Conservation (phyloP, 2,113 vertebrate species). For the Notothenia rossii region DNA sequence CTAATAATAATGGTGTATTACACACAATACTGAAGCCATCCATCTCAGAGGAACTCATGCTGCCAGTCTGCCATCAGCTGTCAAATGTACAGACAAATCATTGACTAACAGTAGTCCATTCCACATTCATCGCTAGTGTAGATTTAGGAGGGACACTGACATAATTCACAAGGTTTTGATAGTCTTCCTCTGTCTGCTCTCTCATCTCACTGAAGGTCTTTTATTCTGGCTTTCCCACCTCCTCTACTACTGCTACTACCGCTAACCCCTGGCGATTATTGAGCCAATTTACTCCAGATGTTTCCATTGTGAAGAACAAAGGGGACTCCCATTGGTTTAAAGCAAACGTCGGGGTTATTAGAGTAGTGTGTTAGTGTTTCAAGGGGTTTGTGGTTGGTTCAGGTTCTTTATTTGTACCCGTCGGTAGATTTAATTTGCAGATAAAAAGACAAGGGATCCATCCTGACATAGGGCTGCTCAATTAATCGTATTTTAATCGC, state of each 20-base stretch:
- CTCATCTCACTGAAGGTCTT: neutral
- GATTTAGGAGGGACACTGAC: conserved; percentile 9
- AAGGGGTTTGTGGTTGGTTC: neutral
- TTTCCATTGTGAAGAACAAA: neutral
- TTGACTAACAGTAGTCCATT: conserved; percentile 12
- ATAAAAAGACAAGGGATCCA: no score
- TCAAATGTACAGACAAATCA: conserved; percentile 37
- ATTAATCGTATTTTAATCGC: no score
- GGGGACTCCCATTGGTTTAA: conserved; percentile 4
- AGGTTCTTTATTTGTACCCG: no score
- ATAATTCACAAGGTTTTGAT: conserved; percentile 18
- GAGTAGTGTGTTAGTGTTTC: conserved; percentile 20
- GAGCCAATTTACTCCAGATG: conserved; percentile 45
- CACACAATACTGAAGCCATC: conserved; percentile 7
- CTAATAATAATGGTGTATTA: neutral
- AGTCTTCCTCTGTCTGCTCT: conserved; percentile 18
- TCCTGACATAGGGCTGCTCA: no score
- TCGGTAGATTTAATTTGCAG: no score
- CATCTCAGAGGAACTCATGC: conserved; percentile 19
- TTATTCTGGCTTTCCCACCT: conserved; percentile 5
- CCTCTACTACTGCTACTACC: neutral
- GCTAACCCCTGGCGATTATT: conserved; percentile 9
- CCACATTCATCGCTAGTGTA: conserved; percentile 11
- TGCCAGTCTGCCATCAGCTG: conserved; percentile 37
- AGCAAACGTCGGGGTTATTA: neutral